Base-by-base conservation (phyloP, 2,113 vertebrate species). In the Notiomystis cincta region DNA sequence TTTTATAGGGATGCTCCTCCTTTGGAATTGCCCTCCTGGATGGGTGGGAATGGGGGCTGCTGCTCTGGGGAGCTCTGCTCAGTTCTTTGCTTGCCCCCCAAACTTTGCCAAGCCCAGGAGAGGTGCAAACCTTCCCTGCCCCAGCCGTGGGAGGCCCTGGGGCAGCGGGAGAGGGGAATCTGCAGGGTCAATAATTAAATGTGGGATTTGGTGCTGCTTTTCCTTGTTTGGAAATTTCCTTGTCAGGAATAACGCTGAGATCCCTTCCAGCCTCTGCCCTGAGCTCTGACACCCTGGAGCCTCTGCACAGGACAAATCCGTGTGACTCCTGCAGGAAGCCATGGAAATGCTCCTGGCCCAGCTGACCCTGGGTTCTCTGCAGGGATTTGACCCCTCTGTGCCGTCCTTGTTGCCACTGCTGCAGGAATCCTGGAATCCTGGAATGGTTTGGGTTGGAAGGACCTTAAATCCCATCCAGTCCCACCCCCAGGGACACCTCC, bases 41-140 rank as follows among this genome's bases (percentile, higher is more conserved):
- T 11, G n/a, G 27, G 5, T 25, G 66, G 57, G 56, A 79, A 15
- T 22, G 48, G 60, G 50, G 23, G 14, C 8, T 22, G 60, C 20
- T 51, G 35, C 24, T 75, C 23, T 50, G 40, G 20, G 42, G 37
- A 69, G 31, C 44, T 37, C 6, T 33, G 14, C 5, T 69, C 40
- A 20, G 40, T 12, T 61, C 31, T 61, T 31, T 35, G 7, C 53
- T 65, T 24, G 3, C 3, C 27, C 44, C 30, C 10, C 21, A 44
- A 60, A 44, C 31, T 48, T 24, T 40, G 8, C 28, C n/a, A 37
- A 80, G 11, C 17, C 77, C 44, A 0, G 4, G 40, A 18, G 37
- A 1, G 0, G 3, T 4, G 7, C 3, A 24, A 51, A 15, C 21
- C 19, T 35, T 28, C 45, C 38, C 8, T 2, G 40, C 22, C 14